Base-by-base conservation (phyloP, 2,113 vertebrate genomes). In the Toxotes jaculatrix region DNA sequence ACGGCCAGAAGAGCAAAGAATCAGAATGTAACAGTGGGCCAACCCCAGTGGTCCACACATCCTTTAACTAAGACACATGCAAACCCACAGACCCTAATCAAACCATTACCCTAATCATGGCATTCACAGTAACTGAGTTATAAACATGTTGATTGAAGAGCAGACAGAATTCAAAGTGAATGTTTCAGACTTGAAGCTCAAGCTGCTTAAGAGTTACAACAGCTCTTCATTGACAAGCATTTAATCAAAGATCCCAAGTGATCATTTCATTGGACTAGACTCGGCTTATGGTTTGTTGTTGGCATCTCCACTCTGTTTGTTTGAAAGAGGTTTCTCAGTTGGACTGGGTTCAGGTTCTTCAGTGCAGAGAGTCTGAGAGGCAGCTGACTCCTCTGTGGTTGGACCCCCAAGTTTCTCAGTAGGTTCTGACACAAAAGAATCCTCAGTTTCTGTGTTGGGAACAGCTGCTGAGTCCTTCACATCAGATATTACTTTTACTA, bases 261-360 rank as follows among this genome's bases (percentile, higher is more conserved):
- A 56, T 77, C 56, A 74, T 60, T 83, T 87, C 6, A 36, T 65
- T 40, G 82, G 49, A 31, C 10, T 38, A 7, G 73, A 42, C 40
- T 49, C 62, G 19, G 19, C 34, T 57, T 55, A 21, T 11, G 73
- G 60, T 79, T 77, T 77, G 21, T 31, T 8, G 4, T 6, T 3
- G 36, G 57, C 70, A 19, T 68, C 76, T 42, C 65, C 36, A 11
- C 40, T 67, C 56, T 57, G 73, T 40, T 65, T 56, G 14, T 62
- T 61, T 64, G 53, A 45, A 57, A 59, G 23, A n/a, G 74, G 53
- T 7, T 83, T 75, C 31, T 65, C 66, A 7, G 34, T 49, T 32
- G 51, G 66, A 59, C 42, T 53, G 23, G 60, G 21, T 32, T 81
- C 56, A 11, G 31, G 36, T 65, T 66, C 65, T 40, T 79, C 67